Evolutionary conservation across 2,797 vertebrate genomes (phyloP), one percentile per base, ranked within the genome.

Genomic region (Microhierax caerulescens): DNA sequence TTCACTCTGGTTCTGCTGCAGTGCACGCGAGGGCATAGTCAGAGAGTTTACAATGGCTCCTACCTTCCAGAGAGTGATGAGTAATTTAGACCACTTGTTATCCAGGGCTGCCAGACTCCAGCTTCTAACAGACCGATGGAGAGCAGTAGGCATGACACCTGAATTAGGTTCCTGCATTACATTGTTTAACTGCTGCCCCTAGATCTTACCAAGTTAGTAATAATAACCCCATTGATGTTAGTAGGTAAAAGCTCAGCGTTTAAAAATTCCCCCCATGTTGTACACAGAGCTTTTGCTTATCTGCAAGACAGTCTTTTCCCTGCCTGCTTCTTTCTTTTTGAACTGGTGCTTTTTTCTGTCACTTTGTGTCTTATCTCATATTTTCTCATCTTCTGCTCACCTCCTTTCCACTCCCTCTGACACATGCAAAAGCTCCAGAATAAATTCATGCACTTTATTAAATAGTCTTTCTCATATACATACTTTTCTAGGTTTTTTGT

Each of bases 51-150:
- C 88, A 96, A 94, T 95, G 90, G 88, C 88, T 97, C 56, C 75
- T 93, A 37, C 86, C 81, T 91, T 96, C 89, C 12, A 0, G 84
- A 96, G 78, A 91, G 86, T 43, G 78, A 96, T 79, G 89, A 93
- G 96, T 92, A 95, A 97, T 96, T 96, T 96, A 95, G 89, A 85
- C 94, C 94, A 92, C 96, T 96, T 96, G 96, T 95, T 96, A 96
- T 80, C 94, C 96, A 77, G 81, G 57, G 36, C 92, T 94, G 75
- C 94, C 92, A 95, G 88, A 45, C 84, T 96, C 81, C 72, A 63
- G 88, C 70, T 93, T 89, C 81, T 87, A 53, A 68, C 57, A 69
- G 78, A 95, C 41, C 0, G 0, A 48, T 0, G 2, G 78, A 92
- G 86, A 82, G 60, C 89, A 94, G 74, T 67, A 94, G 89, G 75